Percentiles rank a stretch among this genome's conserved stretches.
These are phyloP conservation scores for Benthosema pterotum DNA, from an alignment of 2,797 vertebrate species.

Conservation along the genomic window DNA sequence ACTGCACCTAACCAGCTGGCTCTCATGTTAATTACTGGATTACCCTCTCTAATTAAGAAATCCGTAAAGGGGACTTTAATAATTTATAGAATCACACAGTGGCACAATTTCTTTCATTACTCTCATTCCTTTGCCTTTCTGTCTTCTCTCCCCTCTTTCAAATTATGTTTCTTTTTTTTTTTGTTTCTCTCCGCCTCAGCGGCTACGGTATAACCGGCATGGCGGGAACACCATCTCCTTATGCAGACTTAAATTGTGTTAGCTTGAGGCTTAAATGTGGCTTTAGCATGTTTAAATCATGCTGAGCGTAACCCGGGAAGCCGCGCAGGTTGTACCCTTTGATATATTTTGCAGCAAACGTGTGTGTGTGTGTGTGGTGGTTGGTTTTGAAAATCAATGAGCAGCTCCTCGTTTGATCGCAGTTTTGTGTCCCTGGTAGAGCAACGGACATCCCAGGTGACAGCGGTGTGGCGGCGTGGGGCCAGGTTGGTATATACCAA, in stretches of 20 bases:
- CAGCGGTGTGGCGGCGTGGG: slow-evolving; percentile 35
- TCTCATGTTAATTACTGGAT: slow-evolving; percentile 74
- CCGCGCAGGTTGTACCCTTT: slow-evolving; percentile 59
- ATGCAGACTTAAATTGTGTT: slow-evolving; percentile 62
- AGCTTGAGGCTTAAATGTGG: slow-evolving; percentile 63
- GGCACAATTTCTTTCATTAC: slow-evolving; percentile 34
- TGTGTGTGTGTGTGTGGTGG: slow-evolving; percentile 59
- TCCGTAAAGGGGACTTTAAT: slow-evolving; percentile 63
- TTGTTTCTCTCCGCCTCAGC: slow-evolving; percentile 30
- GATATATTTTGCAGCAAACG: slow-evolving; percentile 68
- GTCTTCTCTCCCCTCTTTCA: slow-evolving; percentile 13
- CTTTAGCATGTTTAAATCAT: slow-evolving; percentile 67
- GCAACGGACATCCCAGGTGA: slow-evolving; percentile 22
- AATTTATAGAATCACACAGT: slow-evolving; percentile 65
- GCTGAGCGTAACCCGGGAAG: slow-evolving; percentile 59
- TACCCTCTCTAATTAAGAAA: slow-evolving; percentile 77
- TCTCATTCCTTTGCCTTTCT: slow-evolving; percentile 17
- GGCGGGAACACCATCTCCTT: slow-evolving; percentile 41
- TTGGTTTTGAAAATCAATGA: slow-evolving; percentile 76
- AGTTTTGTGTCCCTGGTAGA: slow-evolving; percentile 43
- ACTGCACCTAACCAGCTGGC: slow-evolving; percentile 59
- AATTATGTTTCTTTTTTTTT: slow-evolving; percentile 12
- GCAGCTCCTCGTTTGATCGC: slow-evolving; percentile 66
- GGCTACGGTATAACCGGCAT: slow-evolving; percentile 23
- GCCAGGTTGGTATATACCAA: too few species aligned